These are phyloP conservation scores for Anthophora plumipes DNA, from an alignment of 2,888 invertebrate species.

Conservation along the genomic window DNA sequence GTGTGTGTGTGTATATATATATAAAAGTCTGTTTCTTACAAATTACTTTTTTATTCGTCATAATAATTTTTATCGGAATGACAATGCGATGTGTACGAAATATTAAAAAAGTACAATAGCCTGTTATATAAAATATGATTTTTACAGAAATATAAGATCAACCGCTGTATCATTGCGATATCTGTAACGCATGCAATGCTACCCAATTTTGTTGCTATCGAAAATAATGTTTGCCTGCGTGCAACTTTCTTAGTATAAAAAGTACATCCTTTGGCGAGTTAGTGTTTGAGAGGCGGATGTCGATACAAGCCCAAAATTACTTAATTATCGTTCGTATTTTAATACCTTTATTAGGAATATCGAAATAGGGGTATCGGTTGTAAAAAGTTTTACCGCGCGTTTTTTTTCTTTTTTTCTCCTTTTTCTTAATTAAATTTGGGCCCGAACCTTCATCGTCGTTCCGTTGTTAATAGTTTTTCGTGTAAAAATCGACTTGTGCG, in stretches of 20 bases:
- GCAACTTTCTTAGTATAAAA: conserved; percentile 69
- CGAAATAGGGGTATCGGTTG: conserved; percentile 7
- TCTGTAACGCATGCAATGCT: conserved; percentile 75
- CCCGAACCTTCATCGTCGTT: conserved; percentile 54
- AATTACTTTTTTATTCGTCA: conserved; percentile 80
- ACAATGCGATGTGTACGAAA: conserved; percentile 82
- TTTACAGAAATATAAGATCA: conserved; percentile 81
- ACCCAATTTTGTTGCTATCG: conserved; percentile 72
- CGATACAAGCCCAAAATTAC: conserved; percentile 57
- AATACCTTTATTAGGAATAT: conserved; percentile 16
- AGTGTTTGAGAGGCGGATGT: conserved; percentile 42
- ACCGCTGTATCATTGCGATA: conserved; percentile 74
- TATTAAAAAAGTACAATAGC: conserved; percentile 84
- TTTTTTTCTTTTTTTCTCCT: background rate
- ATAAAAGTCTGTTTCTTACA: conserved; percentile 70
- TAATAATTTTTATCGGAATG: conserved; percentile 80
- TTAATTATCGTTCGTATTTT: conserved; percentile 24
- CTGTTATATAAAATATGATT: conserved; percentile 84
- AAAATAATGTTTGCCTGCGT: conserved; percentile 73
- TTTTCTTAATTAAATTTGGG: conserved; percentile 47
- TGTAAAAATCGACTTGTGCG: conserved; percentile 65
- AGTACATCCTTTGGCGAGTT: conserved; percentile 71
- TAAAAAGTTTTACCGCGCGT: background rate
- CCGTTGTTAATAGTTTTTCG: conserved; percentile 46
- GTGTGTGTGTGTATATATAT: no score